phyloP scores from a whole-genome alignment of 2,888 invertebrate species.

The Hirtodrosophila confusa region DNA sequence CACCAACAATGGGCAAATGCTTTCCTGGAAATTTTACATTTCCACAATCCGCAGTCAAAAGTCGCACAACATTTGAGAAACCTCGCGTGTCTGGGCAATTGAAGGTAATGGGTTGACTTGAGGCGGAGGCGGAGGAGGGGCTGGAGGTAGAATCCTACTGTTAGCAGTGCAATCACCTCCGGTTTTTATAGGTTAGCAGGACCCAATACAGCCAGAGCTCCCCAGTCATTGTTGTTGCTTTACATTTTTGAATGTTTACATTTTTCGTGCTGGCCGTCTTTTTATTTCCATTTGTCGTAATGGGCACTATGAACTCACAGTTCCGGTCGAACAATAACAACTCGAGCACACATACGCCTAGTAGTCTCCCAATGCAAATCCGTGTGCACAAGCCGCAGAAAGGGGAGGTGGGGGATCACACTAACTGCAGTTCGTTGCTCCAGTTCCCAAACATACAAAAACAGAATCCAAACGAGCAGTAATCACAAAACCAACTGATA shows the following conservation, averaged over 20 bases:
- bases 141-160: neutral
- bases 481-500: slow-evolving; percentile 28
- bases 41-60: slow-evolving; percentile 4
- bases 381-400: slow-evolving; percentile 25
- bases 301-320: slow-evolving; percentile 77
- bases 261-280: slow-evolving; percentile 38
- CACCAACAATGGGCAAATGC: slow-evolving; percentile 25
- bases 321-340: slow-evolving; percentile 62
- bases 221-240: slow-evolving; percentile 33
- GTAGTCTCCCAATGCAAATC: slow-evolving; percentile 47
- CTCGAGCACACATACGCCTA: slow-evolving; percentile 8
- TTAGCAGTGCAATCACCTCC: slow-evolving; percentile 68
- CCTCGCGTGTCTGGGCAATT: slow-evolving; percentile 60
- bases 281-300: slow-evolving; percentile 48
- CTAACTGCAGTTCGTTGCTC: slow-evolving; percentile 65
- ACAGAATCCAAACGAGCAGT: slow-evolving; percentile 27
- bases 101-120: neutral
- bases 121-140: neutral
- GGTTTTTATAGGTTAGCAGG: slow-evolving; percentile 64
- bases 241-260: slow-evolving; percentile 74
- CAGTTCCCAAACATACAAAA: slow-evolving; percentile 42
- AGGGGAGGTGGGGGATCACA: slow-evolving; percentile 1
- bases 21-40: slow-evolving; percentile 33
- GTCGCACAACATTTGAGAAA: slow-evolving; percentile 4
- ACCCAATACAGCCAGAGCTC: slow-evolving; percentile 9